Evolutionary conservation across 2,888 invertebrate genomes (phyloP).

Genomic region (Oxycera nigricornis): DNA sequence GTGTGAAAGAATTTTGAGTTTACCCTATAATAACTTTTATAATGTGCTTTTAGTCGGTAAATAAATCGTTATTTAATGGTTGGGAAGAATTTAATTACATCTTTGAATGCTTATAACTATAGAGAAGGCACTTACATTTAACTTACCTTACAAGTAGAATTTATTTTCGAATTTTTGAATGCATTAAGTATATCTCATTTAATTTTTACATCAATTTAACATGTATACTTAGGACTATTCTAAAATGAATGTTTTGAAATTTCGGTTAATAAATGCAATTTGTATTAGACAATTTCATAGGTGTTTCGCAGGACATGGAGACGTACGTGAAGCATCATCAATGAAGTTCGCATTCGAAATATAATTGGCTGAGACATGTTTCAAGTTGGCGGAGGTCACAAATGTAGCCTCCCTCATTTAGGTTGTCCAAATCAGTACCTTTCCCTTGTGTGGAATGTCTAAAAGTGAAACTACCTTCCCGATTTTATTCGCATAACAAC

Average conservation of each 20-base stretch:
- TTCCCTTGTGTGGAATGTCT: no score
- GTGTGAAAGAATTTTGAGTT: not conserved
- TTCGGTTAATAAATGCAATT: slow-evolving; percentile 1
- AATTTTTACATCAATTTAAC: slow-evolving; percentile 24
- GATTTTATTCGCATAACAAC: no score
- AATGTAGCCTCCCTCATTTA: no score
- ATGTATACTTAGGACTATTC: slow-evolving; percentile 10
- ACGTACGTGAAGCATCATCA: no score
- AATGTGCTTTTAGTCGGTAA: not conserved
- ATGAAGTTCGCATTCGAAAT: no score
- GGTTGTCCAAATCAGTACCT: no score
- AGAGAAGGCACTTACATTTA: slow-evolving; percentile 46
- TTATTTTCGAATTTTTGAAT: slow-evolving; percentile 35
- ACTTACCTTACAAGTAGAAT: slow-evolving; percentile 21
- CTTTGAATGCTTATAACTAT: slow-evolving; percentile 41
- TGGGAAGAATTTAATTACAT: slow-evolving; percentile 40
- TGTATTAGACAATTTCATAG: not conserved
- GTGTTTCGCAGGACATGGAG: not conserved
- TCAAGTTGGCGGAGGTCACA: not conserved
- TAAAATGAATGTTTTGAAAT: not conserved
- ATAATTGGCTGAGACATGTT: not conserved
- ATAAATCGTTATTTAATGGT: slow-evolving; percentile 2
- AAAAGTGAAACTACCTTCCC: no score
- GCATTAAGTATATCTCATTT: slow-evolving; percentile 16
- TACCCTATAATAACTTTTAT: not conserved